These are phyloP conservation scores for Epizoanthus fatuus DNA, from an alignment of 92 coral and sea anemone genomes.

Conservation along the genomic window DNA sequence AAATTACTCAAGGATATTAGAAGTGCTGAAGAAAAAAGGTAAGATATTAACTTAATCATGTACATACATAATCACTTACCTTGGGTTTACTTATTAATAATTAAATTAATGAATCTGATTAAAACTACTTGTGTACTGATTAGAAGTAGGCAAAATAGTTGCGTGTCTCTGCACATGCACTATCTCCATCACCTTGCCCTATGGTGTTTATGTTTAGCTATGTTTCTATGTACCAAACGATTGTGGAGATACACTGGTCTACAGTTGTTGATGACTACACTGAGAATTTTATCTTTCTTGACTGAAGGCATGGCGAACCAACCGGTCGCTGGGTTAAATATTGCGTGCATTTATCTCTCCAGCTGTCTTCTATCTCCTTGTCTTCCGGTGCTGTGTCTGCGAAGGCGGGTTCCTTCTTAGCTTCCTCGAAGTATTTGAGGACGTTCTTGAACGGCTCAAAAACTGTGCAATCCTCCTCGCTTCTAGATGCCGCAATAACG, in stretches of 20 bases:
- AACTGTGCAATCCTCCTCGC: conserved; percentile 34
- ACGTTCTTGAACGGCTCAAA: conserved; percentile 35
- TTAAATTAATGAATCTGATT: too few relatives aligned
- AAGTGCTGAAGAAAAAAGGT: conserved; percentile 80
- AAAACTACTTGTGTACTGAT: too few relatives aligned
- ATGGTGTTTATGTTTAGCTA: too few relatives aligned
- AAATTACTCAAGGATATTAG: conserved; percentile 81
- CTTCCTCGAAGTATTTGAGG: conserved; percentile 52
- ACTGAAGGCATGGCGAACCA: conserved; percentile 4
- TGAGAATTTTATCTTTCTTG: background rate
- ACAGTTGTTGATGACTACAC: too few relatives aligned
- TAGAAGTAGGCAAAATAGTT: too few relatives aligned
- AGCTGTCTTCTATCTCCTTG: conserved; percentile 9
- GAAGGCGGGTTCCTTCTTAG: conserved; percentile 48
- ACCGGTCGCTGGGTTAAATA: background rate
- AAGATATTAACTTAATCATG: background rate
- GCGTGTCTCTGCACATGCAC: too few relatives aligned
- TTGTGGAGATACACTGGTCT: too few relatives aligned
- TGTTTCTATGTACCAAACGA: too few relatives aligned
- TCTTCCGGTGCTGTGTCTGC: conserved; percentile 11
- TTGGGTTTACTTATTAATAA: too few relatives aligned
- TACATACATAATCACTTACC: too few relatives aligned
- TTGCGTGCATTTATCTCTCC: conserved; percentile 4
- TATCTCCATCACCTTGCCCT: too few relatives aligned
- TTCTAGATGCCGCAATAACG: conserved; percentile 55